Evolutionary conservation across 1,140 invertebrate species (phyloP), one percentile per base, ranked within the genome.

Genomic region (Drosophila auraria): DNA sequence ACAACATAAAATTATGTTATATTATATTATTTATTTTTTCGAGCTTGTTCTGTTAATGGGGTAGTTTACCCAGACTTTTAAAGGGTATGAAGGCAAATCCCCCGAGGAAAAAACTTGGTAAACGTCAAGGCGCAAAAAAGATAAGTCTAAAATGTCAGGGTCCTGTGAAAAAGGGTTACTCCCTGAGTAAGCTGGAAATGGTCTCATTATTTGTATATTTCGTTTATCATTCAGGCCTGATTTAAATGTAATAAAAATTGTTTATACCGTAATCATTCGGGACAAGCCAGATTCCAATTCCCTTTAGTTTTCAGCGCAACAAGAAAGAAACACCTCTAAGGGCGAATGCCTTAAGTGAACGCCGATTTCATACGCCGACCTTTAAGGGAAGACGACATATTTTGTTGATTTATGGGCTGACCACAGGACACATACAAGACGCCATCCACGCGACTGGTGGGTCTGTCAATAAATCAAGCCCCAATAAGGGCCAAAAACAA

Each of bases 161-260:
- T 38, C 33, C 53, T 54, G 51, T 15, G 30, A 15, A 56, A 57
- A 69, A 77, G 76, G 70, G 56, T 73, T 80, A 25, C 50, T 58
- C 78, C 36, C 40, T 44, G 17, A 38, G 49, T 40, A 57, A 53
- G 51, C 42, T 44, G 51, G 76, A 20, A 49, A 72, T 82, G 57
- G 63, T 80, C 74, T 80, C 79, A 89, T 89, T 89, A 90, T 90
- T 90, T 77, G 27, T 80, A 63, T 77, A 86, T 89, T 89, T 86
- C 82, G 86, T 89, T 89, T 90, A 90, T 89, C 86, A 90, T 89
- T 78, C 66, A 49, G 61, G 69, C 82, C 71, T 90, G 86, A 82
- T 90, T 82, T 72, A 80, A 82, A 71, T 80, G 82, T 82, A 89
- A 89, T 89, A 86, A 90, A 90, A 90, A 70, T 86, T 73, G 86